phyloP scores from a whole-genome alignment of 2,888 invertebrate species.

The Diarsia mendica region DNA sequence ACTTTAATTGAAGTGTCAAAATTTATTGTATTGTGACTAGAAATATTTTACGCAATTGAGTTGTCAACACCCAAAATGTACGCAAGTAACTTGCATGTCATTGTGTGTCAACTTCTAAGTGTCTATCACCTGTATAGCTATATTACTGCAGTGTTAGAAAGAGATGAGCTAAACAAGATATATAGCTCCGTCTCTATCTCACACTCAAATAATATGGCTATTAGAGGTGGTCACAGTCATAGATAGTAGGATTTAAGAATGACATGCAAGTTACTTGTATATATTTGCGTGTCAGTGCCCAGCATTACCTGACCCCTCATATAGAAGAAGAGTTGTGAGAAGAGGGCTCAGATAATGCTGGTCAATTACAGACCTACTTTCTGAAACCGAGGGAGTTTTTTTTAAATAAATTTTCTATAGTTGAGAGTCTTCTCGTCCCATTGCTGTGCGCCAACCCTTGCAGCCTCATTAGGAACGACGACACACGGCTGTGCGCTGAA shows the following conservation, averaged over 20 bases:
- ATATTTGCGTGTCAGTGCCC: neutral
- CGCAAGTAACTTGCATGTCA: neutral
- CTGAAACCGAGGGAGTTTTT: constrained; percentile 10
- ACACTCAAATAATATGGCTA: neutral
- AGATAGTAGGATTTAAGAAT: neutral
- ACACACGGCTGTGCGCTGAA: constrained; percentile 88
- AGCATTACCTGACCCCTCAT: no score
- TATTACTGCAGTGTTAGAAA: neutral
- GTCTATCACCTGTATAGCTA: neutral
- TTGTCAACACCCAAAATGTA: neutral
- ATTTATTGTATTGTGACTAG: neutral
- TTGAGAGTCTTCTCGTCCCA: constrained; percentile 51
- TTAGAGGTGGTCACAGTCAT: neutral
- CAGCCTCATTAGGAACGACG: constrained; percentile 88
- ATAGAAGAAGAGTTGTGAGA: no score
- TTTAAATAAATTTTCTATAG: neutral
- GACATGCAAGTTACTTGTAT: neutral
- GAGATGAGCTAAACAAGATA: neutral
- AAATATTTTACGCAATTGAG: neutral
- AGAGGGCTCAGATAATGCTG: no score
- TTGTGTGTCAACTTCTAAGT: neutral
- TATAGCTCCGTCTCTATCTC: neutral
- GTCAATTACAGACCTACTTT: neutral
- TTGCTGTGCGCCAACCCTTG: constrained; percentile 72
- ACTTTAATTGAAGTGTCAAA: neutral